Percentiles rank a stretch among this genome's conserved stretches.
Evolutionary conservation across 2,888 invertebrate genomes (phyloP).

Genomic region (Thymelicus acteon): DNA sequence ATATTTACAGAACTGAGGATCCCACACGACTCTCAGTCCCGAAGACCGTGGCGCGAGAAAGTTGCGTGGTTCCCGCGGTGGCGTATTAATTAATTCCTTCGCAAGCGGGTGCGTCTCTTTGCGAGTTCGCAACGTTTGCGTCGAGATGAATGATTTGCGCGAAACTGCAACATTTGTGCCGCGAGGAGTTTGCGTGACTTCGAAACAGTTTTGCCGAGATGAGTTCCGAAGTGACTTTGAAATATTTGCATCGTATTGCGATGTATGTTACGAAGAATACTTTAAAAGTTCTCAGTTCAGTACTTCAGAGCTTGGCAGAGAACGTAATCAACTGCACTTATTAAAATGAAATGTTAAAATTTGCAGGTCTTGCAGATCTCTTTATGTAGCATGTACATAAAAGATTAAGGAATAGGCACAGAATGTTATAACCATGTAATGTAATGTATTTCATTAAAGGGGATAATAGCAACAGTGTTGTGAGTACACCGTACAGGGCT

Average conservation of each 20-base stretch:
- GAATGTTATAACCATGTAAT: no score
- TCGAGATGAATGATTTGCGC: slow-evolving; percentile 21
- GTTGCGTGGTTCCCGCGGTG: slow-evolving; percentile 8
- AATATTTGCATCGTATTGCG: slow-evolving; percentile 13
- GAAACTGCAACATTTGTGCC: slow-evolving; percentile 13
- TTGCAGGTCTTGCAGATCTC: no score
- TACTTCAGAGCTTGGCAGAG: not conserved
- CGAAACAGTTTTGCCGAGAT: slow-evolving; percentile 7
- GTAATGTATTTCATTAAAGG: no score
- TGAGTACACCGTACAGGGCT: no score
- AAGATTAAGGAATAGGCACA: no score
- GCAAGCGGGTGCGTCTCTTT: slow-evolving; percentile 13
- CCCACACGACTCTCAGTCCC: not conserved
- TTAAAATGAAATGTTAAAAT: not conserved
- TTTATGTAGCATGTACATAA: no score
- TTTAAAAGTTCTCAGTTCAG: not conserved
- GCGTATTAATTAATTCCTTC: slow-evolving; percentile 29
- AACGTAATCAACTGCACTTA: not conserved
- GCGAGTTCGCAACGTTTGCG: slow-evolving; percentile 15
- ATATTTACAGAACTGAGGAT: no score
- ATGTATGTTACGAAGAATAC: not conserved
- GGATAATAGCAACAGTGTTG: no score
- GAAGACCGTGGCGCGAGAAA: slow-evolving; percentile 1
- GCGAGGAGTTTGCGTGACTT: slow-evolving; percentile 9
- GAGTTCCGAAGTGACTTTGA: slow-evolving; percentile 18